Base-by-base conservation (phyloP, 2,797 vertebrate species). In the Sebastiscus tertius region DNA sequence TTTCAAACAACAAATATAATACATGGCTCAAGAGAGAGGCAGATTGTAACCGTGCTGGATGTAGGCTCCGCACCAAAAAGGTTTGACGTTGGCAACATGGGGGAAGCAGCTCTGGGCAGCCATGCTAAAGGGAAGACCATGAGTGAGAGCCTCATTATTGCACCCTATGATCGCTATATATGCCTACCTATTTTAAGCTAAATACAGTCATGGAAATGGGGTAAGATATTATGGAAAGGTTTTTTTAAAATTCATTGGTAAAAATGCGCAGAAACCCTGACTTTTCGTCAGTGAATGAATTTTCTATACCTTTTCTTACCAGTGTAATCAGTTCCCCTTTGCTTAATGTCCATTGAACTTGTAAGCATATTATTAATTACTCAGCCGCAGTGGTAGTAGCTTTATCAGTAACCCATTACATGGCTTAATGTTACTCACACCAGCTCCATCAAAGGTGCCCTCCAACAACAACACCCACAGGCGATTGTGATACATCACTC, bases 331-430 rank as follows among this genome's bases (percentile, higher is more conserved):
- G 12, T 46, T 31, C 8, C 13, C 20, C 8, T 7, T 29, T 22
- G n/a, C 13, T 29, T 31, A 61, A 22, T 42, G 6, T 10, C 36
- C 42, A 54, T 2, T 59, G 4, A 39, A 74, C 31, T 69, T 55
- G 3, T 67, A 29, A 20, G 7, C 9, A 13, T 18, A 33, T 55
- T 34, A 58, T 52, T 22, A 46, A 70, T 72, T 16, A 26, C 33
- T 67, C 4, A 6, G 26, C 52, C 6, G 12, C 27, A 20, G 14
- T 46, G 5, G 16, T 36, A 34, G 59, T 18, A 77, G 63, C 68
- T 9, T 72, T 39, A 66, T 80, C 54, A 52, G 62, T 26, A 11
- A 42, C 14, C 42, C 42, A 11, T 36, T 56, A 46, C 34, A 61
- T 61, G 9, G 5, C n/a, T 22, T 36, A 16, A 16, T 27, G 9